These are phyloP conservation scores for Elysia crispata DNA, from an alignment of 2,888 invertebrate genomes.

Conservation along the genomic window DNA sequence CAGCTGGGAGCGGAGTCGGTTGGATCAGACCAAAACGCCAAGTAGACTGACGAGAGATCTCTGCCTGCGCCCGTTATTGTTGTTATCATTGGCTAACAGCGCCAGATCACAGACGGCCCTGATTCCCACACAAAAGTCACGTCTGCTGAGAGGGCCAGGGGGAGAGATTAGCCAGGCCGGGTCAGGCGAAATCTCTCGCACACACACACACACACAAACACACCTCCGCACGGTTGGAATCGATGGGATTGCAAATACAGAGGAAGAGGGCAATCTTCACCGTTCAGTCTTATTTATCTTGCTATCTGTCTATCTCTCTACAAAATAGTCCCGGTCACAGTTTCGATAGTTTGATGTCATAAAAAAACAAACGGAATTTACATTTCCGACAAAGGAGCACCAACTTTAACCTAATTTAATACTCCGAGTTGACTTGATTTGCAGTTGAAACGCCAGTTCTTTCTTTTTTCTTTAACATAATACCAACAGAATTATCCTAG, in stretches of 20 bases:
- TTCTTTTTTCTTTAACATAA: too few species aligned
- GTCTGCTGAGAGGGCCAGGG: neutral
- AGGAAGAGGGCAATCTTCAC: neutral
- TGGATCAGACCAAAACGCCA: neutral
- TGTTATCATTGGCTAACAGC: too few species aligned
- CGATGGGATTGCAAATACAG: neutral
- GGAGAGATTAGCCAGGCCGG: neutral
- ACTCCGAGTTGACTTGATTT: too few species aligned
- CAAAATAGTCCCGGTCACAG: too few species aligned
- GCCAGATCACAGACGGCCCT: neutral
- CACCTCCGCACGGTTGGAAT: slow-evolving; percentile 1
- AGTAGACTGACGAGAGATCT: neutral
- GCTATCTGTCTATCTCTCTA: neutral
- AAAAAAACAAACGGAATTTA: too few species aligned
- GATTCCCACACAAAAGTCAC: slow-evolving; percentile 1
- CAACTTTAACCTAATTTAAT: too few species aligned
- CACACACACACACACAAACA: slow-evolving; percentile 3
- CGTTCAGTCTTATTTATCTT: neutral
- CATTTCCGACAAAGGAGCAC: too few species aligned
- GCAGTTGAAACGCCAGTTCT: too few species aligned
- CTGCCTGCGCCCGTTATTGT: slow-evolving; percentile 18
- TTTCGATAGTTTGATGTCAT: too few species aligned
- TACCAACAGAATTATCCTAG: too few species aligned
- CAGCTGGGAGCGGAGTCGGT: neutral
- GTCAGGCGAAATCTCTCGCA: neutral